Percentiles rank a stretch among this genome's conserved stretches.
phyloP scores from a whole-genome alignment of 2,113 vertebrate genomes.

The Aphelocoma coerulescens region DNA sequence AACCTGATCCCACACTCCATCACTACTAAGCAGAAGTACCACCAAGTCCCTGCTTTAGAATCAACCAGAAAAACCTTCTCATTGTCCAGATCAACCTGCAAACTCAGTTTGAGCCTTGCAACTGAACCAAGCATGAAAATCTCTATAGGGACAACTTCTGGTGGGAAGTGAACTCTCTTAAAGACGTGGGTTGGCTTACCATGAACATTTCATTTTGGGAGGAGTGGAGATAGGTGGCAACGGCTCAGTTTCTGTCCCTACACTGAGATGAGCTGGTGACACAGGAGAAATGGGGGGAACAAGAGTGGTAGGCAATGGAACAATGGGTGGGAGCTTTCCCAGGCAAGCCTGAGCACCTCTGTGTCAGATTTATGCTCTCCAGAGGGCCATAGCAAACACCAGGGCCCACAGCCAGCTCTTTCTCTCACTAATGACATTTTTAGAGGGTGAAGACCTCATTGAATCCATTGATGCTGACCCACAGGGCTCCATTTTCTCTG shows the following conservation, averaged over 20 bases:
- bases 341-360: not conserved
- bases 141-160: not conserved
- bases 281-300: not conserved
- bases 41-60: not conserved
- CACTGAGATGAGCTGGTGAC: not conserved
- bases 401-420: slow-evolving; percentile 2
- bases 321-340: not conserved
- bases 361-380: not conserved
- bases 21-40: not conserved
- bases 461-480: slow-evolving; percentile 54
- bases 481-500: slow-evolving; percentile 11
- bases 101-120: not conserved
- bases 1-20: not conserved
- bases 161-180: rapidly evolving
- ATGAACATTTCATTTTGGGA: not conserved
- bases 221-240: not conserved
- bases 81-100: not conserved
- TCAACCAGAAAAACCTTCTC: not conserved
- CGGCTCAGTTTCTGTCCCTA: not conserved
- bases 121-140: not conserved
- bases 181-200: rapidly evolving
- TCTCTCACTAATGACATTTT: slow-evolving; percentile 58
- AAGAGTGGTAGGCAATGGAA: not conserved
- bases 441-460: slow-evolving; percentile 50
- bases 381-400: not conserved